Conservation (phyloP, 2,113 vertebrate genomes). For the Ranitomeya imitator region DNA sequence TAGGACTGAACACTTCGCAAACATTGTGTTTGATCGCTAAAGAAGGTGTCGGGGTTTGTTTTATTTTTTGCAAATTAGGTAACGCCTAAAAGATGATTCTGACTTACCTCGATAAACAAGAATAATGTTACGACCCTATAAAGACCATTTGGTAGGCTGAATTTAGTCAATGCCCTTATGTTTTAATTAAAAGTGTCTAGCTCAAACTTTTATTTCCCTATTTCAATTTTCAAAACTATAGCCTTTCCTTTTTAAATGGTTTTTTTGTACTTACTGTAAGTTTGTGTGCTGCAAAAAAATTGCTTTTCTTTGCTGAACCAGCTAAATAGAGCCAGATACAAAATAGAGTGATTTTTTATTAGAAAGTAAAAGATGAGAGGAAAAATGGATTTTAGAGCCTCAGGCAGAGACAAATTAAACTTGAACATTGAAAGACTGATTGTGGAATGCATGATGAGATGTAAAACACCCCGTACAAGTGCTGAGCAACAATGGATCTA, state of each 20-base stretch:
- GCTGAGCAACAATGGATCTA: background rate
- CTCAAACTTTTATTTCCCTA: slow-evolving; percentile 22
- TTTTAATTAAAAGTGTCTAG: slow-evolving; percentile 25
- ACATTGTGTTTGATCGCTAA: too few relatives aligned
- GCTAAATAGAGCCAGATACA: slow-evolving; percentile 36
- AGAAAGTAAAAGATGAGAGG: slow-evolving; percentile 51
- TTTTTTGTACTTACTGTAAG: slow-evolving; percentile 33
- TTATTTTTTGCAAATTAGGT: too few relatives aligned
- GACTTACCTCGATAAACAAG: background rate
- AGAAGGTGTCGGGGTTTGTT: too few relatives aligned
- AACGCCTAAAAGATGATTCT: background rate
- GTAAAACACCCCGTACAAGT: slow-evolving; percentile 41
- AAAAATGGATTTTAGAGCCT: slow-evolving; percentile 52
- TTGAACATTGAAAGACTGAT: slow-evolving; percentile 41
- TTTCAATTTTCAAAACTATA: slow-evolving; percentile 14
- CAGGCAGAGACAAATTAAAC: slow-evolving; percentile 50
- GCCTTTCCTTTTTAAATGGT: background rate
- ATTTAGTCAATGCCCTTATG: background rate
- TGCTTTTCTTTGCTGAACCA: slow-evolving; percentile 21
- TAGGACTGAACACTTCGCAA: too few relatives aligned
- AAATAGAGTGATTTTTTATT: slow-evolving; percentile 53
- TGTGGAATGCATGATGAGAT: slow-evolving; percentile 52
- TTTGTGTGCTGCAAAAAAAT: slow-evolving; percentile 31
- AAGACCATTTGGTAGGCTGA: background rate
- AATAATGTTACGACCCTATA: background rate